Conservation (phyloP, 2,113 vertebrate species). For the Cyanoliseus patagonus region DNA sequence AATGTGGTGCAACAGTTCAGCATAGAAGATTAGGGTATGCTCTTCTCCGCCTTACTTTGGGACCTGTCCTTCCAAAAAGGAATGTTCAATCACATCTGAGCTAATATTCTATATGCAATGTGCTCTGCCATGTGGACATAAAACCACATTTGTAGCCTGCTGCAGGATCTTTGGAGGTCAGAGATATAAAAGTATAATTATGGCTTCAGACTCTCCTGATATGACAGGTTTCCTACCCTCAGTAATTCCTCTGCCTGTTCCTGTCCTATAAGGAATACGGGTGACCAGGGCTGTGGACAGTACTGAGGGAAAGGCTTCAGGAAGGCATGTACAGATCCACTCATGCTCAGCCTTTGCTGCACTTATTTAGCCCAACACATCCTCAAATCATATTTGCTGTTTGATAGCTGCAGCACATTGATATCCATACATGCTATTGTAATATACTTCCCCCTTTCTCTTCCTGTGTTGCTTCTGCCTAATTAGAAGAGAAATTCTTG, state of each 20-base stretch:
- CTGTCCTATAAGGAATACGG: rapidly evolving
- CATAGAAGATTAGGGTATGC: background rate
- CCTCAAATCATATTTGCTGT: background rate
- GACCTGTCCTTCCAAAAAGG: background rate
- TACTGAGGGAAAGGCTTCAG: background rate
- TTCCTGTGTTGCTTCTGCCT: background rate
- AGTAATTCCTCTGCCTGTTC: background rate
- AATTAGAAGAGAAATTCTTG: background rate
- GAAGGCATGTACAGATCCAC: background rate
- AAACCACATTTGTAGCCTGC: background rate
- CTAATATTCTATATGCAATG: background rate
- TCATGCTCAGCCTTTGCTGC: background rate
- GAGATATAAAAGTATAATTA: background rate
- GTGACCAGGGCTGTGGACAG: background rate
- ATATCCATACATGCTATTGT: background rate
- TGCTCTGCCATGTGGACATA: background rate
- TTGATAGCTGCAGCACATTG: background rate
- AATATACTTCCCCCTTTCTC: background rate
- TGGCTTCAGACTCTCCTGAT: background rate
- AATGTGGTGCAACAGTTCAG: background rate
- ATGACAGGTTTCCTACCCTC: background rate
- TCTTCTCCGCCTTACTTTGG: background rate
- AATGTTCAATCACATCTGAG: background rate
- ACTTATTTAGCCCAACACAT: background rate
- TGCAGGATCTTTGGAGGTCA: background rate